These are phyloP conservation scores for Caerostris extrusa DNA, from an alignment of 1,140 invertebrate genomes.

Conservation along the genomic window DNA sequence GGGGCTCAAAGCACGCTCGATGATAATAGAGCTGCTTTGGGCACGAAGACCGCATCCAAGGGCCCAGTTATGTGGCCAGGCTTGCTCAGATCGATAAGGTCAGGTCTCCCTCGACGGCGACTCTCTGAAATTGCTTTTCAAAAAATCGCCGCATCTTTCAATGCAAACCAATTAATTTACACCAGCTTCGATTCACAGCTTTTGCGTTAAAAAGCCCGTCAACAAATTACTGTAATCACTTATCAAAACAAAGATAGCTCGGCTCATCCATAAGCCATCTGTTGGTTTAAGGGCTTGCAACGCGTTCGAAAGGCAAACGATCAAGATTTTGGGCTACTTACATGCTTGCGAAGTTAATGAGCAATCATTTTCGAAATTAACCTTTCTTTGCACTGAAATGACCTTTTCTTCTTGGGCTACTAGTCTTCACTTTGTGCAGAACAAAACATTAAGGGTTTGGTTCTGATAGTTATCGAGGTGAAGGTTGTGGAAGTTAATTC, in stretches of 20 bases:
- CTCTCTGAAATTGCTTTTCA: conserved; percentile 53
- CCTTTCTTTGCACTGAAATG: background rate
- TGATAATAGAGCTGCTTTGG: conserved; percentile 76
- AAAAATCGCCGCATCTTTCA: conserved; percentile 61
- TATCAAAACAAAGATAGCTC: conserved; percentile 68
- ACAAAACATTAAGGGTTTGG: no score
- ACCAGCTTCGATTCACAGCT: conserved; percentile 60
- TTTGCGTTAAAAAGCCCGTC: conserved; percentile 60
- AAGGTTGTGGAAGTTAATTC: no score
- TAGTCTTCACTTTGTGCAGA: no score
- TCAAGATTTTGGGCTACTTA: background rate
- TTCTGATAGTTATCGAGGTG: no score
- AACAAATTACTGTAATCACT: conserved; percentile 71
- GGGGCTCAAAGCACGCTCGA: conserved; percentile 70
- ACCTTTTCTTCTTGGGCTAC: background rate
- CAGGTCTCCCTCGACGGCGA: conserved; percentile 51
- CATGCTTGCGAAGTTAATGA: background rate
- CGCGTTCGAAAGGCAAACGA: conserved; percentile 9
- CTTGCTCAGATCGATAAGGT: conserved; percentile 67
- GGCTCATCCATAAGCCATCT: background rate
- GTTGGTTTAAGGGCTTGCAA: background rate
- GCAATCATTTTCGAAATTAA: background rate
- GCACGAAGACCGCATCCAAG: conserved; percentile 64
- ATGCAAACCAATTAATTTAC: conserved; percentile 55
- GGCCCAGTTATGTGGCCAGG: conserved; percentile 54